Base-by-base conservation (phyloP, 2,113 vertebrate genomes). In the Psammodynastes pulverulentus region DNA sequence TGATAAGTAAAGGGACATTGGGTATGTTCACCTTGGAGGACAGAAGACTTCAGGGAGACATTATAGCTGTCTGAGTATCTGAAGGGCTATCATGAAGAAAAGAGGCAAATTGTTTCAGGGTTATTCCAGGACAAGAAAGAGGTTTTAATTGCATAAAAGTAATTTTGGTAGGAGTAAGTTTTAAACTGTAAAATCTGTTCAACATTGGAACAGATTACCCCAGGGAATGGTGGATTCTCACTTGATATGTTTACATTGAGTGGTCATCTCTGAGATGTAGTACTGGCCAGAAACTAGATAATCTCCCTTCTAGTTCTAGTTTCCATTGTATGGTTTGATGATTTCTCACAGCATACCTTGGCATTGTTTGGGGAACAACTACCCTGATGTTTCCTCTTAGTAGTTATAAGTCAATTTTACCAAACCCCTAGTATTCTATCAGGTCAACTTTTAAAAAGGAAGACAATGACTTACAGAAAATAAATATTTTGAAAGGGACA, bases 361-460 rank as follows among this genome's bases (percentile, higher is more conserved):
- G 26, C 12, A 89, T 10, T 46, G 23, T 58, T 89, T 45, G 26
- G 39, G 87, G 1, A 58, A 45, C 10, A 6, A 89, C 17, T 58
- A 12, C 21, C 46, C 34, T 45, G 10, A 7, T 54, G 3, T 43
- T 88, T 88, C 62, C 43, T 34, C 10, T 56, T 58, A 43, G 54
- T 7, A 46, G 53, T 26, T 45, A 88, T 45, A 26, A 45, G 87
- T 26, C 53, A 9, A 3, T 23, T 43, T 86, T 53, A 29, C 9
- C 29, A 23, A 84, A 43, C 4, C 54, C 29, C 8, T 4, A 9
- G 19, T 7, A 84, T 72, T 88, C 88, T 49, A 88, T 62, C 8
- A 24, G 39, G 2, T 56, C 1, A 48, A 48, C 24, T 86, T 86
- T 43, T 45, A 90, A 84, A 0, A 0, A n/a, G 49, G 29, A 62